phyloP scores from a whole-genome alignment of 1,140 invertebrate genomes.

The Antheraea mylitta region DNA sequence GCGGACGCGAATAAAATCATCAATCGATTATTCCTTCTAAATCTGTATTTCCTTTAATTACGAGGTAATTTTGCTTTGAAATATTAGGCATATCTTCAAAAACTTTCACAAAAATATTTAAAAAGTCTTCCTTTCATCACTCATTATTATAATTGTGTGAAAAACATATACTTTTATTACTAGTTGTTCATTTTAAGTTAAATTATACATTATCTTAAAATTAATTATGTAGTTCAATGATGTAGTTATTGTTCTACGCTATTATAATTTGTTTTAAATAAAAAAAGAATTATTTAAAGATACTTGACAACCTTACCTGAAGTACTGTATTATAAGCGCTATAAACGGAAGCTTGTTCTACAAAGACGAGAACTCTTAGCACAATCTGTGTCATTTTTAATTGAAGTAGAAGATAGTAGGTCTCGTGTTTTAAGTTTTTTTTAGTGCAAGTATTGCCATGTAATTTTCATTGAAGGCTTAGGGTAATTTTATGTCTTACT shows the following conservation, averaged over 20 bases:
- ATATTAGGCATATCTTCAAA: neutral
- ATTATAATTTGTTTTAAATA: too few species aligned
- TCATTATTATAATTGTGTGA: too few species aligned
- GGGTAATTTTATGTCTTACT: neutral
- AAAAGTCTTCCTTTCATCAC: too few species aligned
- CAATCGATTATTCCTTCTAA: neutral
- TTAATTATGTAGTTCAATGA: too few species aligned
- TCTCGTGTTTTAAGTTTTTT: neutral
- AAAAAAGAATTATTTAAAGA: neutral
- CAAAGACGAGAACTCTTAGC: conserved; percentile 41
- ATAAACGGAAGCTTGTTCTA: conserved; percentile 41
- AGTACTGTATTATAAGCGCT: conserved; percentile 32
- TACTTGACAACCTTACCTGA: conserved; percentile 22
- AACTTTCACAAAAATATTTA: too few species aligned
- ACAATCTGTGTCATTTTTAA: conserved; percentile 47
- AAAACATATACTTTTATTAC: too few species aligned
- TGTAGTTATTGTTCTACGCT: too few species aligned
- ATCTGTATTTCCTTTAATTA: neutral
- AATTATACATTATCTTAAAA: too few species aligned
- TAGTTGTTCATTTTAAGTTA: too few species aligned
- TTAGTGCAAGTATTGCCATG: neutral
- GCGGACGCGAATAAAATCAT: too few species aligned
- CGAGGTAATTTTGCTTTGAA: neutral
- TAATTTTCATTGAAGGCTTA: neutral
- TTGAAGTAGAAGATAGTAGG: conserved; percentile 40